A percentile compares a stretch with the other conserved stretches of the same genome.
Evolutionary conservation across 2,113 vertebrate genomes (phyloP).

Genomic region (Apodemus speciosus): DNA sequence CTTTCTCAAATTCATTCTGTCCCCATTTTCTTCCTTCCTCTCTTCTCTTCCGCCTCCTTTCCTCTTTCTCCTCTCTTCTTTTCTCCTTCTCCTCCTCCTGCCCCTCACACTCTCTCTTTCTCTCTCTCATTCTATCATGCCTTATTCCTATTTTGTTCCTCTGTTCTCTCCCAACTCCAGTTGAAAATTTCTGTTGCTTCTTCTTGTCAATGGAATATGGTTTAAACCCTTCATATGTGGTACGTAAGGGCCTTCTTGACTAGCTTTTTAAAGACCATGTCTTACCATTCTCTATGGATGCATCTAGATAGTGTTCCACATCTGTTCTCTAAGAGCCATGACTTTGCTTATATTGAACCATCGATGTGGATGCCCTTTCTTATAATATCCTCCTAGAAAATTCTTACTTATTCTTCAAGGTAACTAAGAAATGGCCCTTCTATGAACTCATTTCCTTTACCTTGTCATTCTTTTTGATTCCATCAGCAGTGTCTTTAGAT

Average conservation of each 20-base stretch:
- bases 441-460: neutral
- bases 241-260: neutral
- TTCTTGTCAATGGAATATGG: neutral
- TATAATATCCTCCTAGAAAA: neutral
- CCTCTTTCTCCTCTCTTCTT: neutral
- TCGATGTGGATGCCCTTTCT: neutral
- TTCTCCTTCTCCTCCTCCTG: neutral
- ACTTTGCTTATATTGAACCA: neutral
- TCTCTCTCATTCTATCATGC: neutral
- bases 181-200: neutral
- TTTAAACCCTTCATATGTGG: neutral
- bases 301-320: neutral
- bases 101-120: too few relatives aligned
- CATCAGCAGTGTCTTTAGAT: neutral
- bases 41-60: neutral
- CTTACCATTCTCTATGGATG: neutral
- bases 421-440: neutral
- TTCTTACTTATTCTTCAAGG: neutral
- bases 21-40: neutral
- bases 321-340: neutral
- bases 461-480: neutral
- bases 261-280: neutral
- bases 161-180: neutral
- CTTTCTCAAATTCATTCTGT: neutral
- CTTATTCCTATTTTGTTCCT: neutral